Percentiles rank a stretch among this genome's conserved stretches.
Evolutionary conservation across 1,140 invertebrate genomes (phyloP).

Genomic region (Mya arenaria): DNA sequence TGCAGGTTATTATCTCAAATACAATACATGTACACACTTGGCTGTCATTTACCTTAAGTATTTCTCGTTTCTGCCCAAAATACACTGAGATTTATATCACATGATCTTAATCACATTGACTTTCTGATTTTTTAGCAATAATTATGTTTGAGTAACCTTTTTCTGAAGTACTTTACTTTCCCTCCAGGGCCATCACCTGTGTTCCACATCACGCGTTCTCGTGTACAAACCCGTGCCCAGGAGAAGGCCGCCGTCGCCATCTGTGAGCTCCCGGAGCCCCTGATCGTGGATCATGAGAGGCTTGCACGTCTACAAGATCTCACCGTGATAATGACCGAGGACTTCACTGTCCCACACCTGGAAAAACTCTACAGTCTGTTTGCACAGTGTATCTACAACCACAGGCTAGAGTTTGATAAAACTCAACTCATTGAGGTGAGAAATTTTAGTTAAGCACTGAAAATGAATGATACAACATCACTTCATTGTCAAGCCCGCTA

Average conservation of each 20-base stretch:
- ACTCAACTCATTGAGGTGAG: constrained; percentile 71
- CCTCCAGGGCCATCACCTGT: constrained; percentile 45
- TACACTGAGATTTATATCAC: not conserved
- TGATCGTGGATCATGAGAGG: constrained; percentile 61
- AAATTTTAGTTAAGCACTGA: not conserved
- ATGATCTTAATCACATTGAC: not conserved
- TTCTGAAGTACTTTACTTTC: not conserved
- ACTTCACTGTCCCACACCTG: constrained; percentile 74
- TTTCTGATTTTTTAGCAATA: not conserved
- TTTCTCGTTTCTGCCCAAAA: too few relatives aligned
- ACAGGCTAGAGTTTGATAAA: constrained; percentile 74
- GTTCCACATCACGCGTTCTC: constrained; percentile 60
- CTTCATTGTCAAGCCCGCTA: not conserved
- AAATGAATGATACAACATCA: not conserved
- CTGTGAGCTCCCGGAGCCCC: constrained; percentile 45
- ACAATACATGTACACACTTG: too few relatives aligned
- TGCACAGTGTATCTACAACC: constrained; percentile 75
- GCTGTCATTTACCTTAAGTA: too few relatives aligned
- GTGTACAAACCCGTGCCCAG: constrained; percentile 59
- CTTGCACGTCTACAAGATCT: constrained; percentile 69
- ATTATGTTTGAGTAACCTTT: not conserved
- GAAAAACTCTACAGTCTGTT: constrained; percentile 79
- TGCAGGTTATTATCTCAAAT: too few relatives aligned
- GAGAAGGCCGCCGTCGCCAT: constrained; percentile 59
- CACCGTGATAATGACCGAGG: constrained; percentile 74